A percentile compares a stretch with the other conserved stretches of the same genome.
These are phyloP conservation scores for Gymnoscelis rufifasciata DNA, from an alignment of 2,888 invertebrate genomes.

Conservation along the genomic window DNA sequence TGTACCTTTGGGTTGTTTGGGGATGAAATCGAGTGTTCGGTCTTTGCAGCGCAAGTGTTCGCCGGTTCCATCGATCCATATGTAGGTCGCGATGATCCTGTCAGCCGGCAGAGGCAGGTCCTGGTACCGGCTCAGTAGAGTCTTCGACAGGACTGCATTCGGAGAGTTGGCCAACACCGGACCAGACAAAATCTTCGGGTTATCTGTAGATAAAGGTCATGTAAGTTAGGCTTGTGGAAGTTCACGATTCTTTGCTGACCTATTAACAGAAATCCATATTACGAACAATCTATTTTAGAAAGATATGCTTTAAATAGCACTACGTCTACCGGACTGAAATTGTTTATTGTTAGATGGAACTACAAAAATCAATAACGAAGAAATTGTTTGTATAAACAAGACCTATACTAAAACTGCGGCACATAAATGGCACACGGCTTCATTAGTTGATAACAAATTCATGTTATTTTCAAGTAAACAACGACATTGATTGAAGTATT, in stretches of 20 bases:
- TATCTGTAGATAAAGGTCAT: slow-evolving; percentile 46
- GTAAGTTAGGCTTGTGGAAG: too few species aligned
- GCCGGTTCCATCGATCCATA: slow-evolving; percentile 97
- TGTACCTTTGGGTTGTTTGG: slow-evolving; percentile 86
- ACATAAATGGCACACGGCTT: too few species aligned
- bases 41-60: slow-evolving; percentile 93
- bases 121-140: slow-evolving; percentile 84
- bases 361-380: too few species aligned
- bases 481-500: too few species aligned
- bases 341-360: too few species aligned
- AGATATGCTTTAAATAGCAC: too few species aligned
- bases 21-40: slow-evolving; percentile 90
- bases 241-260: neutral
- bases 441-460: too few species aligned
- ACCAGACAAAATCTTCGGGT: slow-evolving; percentile 71
- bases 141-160: slow-evolving; percentile 89
- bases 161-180: slow-evolving; percentile 83
- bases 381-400: too few species aligned
- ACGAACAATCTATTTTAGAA: too few species aligned
- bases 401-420: too few species aligned
- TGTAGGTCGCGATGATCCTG: slow-evolving; percentile 90
- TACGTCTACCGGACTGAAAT: too few species aligned
- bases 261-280: neutral
- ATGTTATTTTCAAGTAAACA: too few species aligned
- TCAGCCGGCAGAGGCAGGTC: slow-evolving; percentile 88